Percentiles rank a stretch among this genome's conserved stretches.
Evolutionary conservation across 1,140 invertebrate species (phyloP).

Genomic region (Philotrypesis tridentata): DNA sequence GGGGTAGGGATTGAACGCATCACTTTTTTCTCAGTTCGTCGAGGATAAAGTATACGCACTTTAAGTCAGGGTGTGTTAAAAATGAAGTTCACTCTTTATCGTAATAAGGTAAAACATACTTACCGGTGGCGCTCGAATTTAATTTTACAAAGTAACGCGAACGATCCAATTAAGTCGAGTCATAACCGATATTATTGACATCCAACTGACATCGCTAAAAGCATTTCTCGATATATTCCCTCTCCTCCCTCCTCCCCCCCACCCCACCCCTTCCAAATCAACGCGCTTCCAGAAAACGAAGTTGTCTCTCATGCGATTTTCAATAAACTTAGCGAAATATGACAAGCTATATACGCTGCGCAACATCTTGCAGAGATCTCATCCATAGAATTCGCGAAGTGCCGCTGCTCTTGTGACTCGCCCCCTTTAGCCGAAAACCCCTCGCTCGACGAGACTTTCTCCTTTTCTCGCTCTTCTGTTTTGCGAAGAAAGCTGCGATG

Average conservation of each 20-base stretch:
- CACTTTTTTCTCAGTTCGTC: too few species aligned
- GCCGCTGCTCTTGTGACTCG: neutral
- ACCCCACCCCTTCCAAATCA: neutral
- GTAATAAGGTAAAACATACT: too few species aligned
- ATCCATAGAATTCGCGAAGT: conserved; percentile 3
- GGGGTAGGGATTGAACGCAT: too few species aligned
- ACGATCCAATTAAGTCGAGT: neutral
- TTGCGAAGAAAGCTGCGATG: neutral
- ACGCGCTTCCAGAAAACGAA: neutral
- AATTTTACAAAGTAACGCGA: neutral
- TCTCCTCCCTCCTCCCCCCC: neutral
- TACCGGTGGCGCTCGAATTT: neutral
- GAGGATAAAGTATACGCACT: too few species aligned
- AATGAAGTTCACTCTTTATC: too few species aligned
- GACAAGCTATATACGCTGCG: neutral
- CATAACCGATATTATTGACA: neutral
- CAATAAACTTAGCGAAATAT: conserved; percentile 38
- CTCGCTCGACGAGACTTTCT: neutral
- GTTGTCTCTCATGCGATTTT: neutral
- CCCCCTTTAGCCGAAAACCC: neutral
- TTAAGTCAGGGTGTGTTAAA: too few species aligned
- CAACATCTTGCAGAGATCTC: conserved; percentile 24
- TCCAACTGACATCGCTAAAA: neutral
- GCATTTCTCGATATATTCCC: neutral
- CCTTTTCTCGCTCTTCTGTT: neutral